phyloP scores from a whole-genome alignment of 2,113 vertebrate species.

The Chaenogobius annularis region DNA sequence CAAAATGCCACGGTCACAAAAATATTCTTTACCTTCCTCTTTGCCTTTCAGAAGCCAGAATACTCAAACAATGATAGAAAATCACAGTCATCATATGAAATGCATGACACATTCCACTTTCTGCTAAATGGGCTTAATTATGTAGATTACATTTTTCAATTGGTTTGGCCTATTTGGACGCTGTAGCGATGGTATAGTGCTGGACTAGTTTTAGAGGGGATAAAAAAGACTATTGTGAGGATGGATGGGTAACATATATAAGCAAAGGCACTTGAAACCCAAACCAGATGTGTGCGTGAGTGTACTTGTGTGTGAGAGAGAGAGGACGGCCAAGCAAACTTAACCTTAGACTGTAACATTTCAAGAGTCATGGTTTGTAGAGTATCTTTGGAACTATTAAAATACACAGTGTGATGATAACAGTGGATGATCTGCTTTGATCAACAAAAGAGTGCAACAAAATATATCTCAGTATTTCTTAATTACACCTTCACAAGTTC shows the following conservation, averaged over 20 bases:
- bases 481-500: neutral
- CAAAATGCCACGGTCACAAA: constrained; percentile 55
- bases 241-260: constrained; percentile 62
- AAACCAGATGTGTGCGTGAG: constrained; percentile 73
- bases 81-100: constrained; percentile 25
- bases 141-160: constrained; percentile 60
- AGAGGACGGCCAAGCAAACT: neutral
- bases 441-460: neutral
- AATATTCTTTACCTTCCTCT: constrained; percentile 44
- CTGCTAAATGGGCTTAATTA: constrained; percentile 56
- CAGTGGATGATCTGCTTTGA: neutral
- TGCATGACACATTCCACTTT: constrained; percentile 39
- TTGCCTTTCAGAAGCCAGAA: constrained; percentile 45
- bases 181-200: constrained; percentile 25
- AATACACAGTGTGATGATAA: constrained; percentile 55
- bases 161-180: constrained; percentile 53
- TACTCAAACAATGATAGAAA: constrained; percentile 40
- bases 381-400: constrained; percentile 54
- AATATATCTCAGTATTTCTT: neutral
- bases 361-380: constrained; percentile 26
- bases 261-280: constrained; percentile 65
- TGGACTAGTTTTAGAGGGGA: constrained; percentile 49
- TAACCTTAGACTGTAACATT: constrained; percentile 9
- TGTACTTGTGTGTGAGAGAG: constrained; percentile 20
- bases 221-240: constrained; percentile 67